Evolutionary conservation across 2,888 invertebrate genomes (phyloP).

Genomic region (Pandemis cinnamomeana): DNA sequence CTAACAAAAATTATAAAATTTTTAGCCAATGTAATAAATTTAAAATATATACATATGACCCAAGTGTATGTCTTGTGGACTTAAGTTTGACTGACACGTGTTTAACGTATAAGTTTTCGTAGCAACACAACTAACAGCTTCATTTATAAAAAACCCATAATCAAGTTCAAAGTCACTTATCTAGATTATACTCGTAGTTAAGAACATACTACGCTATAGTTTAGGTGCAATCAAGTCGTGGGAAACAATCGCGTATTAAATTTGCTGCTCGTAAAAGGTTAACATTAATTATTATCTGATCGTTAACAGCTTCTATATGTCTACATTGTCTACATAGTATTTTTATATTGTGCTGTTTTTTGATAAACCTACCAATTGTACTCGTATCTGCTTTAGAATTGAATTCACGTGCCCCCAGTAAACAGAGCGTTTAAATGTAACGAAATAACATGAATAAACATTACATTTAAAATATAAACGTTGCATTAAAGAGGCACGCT

Average conservation of each 20-base stretch:
- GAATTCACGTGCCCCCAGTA: background rate
- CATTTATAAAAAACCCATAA: background rate
- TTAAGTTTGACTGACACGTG: no score
- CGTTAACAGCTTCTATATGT: background rate
- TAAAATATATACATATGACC: no score
- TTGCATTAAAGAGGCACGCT: slow-evolving; percentile 1
- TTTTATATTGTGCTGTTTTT: background rate
- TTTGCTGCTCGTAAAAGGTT: slow-evolving; percentile 3
- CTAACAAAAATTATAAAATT: no score
- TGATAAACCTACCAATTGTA: no score
- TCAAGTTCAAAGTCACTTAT: slow-evolving; percentile 32
- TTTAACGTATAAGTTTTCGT: no score
- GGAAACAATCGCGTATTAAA: slow-evolving; percentile 22
- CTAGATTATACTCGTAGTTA: background rate
- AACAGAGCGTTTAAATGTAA: slow-evolving; percentile 26
- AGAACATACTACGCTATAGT: background rate
- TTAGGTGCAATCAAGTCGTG: slow-evolving; percentile 28
- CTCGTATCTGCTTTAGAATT: background rate
- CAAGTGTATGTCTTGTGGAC: no score
- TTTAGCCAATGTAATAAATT: no score
- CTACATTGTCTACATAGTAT: background rate
- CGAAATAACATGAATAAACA: slow-evolving; percentile 16
- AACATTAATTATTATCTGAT: slow-evolving; percentile 9
- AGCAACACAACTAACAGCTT: no score
- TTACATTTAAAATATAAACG: background rate